Evolutionary conservation across 2,797 vertebrate species (phyloP), one percentile per base, ranked within the genome.

Genomic region (Huso huso): DNA sequence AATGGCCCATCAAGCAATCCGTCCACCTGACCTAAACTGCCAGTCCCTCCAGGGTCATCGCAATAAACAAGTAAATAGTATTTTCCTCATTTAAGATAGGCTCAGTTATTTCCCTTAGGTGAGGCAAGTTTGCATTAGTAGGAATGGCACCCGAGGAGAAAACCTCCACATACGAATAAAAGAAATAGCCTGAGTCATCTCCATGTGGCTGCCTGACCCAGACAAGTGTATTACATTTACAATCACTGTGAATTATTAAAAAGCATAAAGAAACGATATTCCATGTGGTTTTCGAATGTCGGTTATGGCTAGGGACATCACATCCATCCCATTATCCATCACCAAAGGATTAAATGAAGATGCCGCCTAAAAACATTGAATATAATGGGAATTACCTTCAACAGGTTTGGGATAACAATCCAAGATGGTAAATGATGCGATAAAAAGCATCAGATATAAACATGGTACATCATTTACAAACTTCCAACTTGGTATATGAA

Each of bases 161-260:
- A 15, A 11, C 23, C 48, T 62, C 23, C 51, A 58, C 51, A 63
- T 61, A 55, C 60, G 49, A 51, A 66, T 52, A 51, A 63, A 62
- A 53, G 48, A 8, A 63, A 55, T 6, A n/a, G 51, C 23, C 62
- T 55, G 18, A 64, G 49, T 37, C 61, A 60, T 67, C 55, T 65
- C 53, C 59, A 7, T 65, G 66, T 66, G 62, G 48, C 55, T 50
- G 49, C 12, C 58, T 52, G 37, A 55, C 55, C 53, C 51, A 49
- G 57, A 65, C 37, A 37, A 58, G 49, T 49, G 51, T 61, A 71
- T 67, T 64, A 68, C 51, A 60, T 66, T 48, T 49, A 60, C 72
- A 58, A 62, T 65, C 66, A 68, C 49, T 7, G 11, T 64, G 67
- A 66, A 71, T 71, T 69, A 69, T 71, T 73, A 61, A 70, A 50